Conservation (phyloP, 2,888 invertebrate species). For the Lampropteryx suffumata region DNA sequence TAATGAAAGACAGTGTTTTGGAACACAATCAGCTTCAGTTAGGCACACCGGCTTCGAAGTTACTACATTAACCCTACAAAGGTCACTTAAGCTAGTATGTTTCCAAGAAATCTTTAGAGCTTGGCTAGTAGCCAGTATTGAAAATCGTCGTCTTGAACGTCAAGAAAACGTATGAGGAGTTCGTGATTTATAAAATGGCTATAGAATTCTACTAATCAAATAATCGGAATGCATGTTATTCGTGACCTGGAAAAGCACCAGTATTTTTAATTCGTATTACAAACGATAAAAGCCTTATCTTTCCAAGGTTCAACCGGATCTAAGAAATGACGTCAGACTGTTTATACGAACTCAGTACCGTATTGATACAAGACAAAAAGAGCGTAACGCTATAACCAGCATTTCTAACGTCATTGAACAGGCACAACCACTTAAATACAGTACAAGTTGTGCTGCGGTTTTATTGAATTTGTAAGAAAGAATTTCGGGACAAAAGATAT, state of each 20-base stretch:
- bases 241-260: no score
- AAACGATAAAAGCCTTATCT: background rate
- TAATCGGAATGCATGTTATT: no score
- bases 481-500: slow-evolving; percentile 32
- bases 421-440: slow-evolving; percentile 24
- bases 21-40: slow-evolving; percentile 18
- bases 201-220: no score
- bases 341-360: slow-evolving; percentile 5
- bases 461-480: slow-evolving; percentile 29
- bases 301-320: slow-evolving; percentile 6
- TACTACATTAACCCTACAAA: slow-evolving; percentile 13
- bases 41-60: slow-evolving; percentile 8
- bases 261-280: no score
- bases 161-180: no score
- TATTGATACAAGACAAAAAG: slow-evolving; percentile 11
- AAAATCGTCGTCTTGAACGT: slow-evolving; percentile 6
- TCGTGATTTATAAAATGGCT: no score
- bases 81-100: slow-evolving; percentile 9
- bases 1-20: slow-evolving; percentile 23
- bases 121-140: slow-evolving; percentile 20
- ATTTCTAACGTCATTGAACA: slow-evolving; percentile 13
- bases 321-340: slow-evolving; percentile 10
- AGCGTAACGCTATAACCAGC: slow-evolving; percentile 1
- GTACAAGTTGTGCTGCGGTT: background rate
- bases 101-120: slow-evolving; percentile 2